Conservation (phyloP, 2,113 vertebrate genomes). For the Salminus brasiliensis region DNA sequence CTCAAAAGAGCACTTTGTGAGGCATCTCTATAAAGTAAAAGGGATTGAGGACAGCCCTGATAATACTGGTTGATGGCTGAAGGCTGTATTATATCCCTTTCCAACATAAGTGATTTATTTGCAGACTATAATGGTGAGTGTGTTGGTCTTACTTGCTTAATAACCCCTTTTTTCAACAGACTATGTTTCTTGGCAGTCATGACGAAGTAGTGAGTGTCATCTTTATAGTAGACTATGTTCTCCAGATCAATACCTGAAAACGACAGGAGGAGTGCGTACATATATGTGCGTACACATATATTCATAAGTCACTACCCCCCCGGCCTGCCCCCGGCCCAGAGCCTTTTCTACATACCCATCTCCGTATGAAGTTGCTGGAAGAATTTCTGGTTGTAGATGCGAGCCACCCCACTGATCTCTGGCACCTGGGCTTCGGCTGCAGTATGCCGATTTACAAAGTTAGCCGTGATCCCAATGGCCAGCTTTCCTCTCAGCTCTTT, state of each 20-base stretch:
- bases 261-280: neutral
- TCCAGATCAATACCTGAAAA: slow-evolving; percentile 91
- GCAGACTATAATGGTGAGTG: neutral
- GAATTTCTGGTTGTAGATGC: slow-evolving; percentile 96
- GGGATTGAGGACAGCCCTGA: neutral
- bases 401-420: slow-evolving; percentile 93
- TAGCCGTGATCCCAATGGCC: slow-evolving; percentile 93
- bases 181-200: slow-evolving; percentile 98
- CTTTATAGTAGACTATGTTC: slow-evolving; percentile 98
- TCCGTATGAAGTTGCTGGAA: slow-evolving; percentile 88
- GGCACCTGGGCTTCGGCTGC: slow-evolving; percentile 84
- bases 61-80: neutral
- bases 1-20: neutral
- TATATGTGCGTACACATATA: neutral
- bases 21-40: neutral
- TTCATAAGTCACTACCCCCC: neutral
- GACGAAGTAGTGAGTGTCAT: slow-evolving; percentile 95
- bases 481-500: slow-evolving; percentile 90
- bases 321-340: too few relatives aligned
- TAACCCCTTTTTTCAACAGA: slow-evolving; percentile 87
- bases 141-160: slow-evolving; percentile 80
- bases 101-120: neutral
- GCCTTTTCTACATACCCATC: slow-evolving; percentile 77
- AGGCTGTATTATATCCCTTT: neutral
- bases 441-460: slow-evolving; percentile 86